These are phyloP conservation scores for Boulengeromyrus knoepffleri DNA, from an alignment of 2,113 vertebrate genomes.

Conservation along the genomic window DNA sequence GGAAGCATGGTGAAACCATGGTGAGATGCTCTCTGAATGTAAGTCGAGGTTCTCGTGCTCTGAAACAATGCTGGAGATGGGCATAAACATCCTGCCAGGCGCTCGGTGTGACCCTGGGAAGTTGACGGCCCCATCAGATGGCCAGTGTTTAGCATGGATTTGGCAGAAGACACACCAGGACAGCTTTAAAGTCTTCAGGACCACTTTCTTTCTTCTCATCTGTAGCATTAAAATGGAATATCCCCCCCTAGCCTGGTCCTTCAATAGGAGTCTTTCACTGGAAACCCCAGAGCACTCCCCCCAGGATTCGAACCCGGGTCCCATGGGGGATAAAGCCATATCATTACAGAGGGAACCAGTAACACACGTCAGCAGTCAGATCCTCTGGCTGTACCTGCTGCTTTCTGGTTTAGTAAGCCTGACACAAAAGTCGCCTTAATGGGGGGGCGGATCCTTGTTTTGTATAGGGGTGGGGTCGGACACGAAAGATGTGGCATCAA, in stretches of 20 bases:
- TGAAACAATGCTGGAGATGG: not conserved
- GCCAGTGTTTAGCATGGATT: not conserved
- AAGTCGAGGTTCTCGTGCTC: not conserved
- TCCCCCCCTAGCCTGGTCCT: not conserved
- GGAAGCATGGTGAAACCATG: not conserved
- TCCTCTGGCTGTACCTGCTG: not conserved
- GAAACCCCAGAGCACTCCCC: not conserved
- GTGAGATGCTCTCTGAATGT: not conserved
- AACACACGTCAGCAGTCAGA: not conserved
- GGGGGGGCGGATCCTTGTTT: not conserved
- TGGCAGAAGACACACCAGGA: not conserved
- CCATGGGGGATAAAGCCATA: not conserved
- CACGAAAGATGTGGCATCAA: not conserved
- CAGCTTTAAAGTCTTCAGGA: not conserved
- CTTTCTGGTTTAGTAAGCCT: conserved; percentile 15
- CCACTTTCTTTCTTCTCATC: not conserved
- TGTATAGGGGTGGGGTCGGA: not conserved
- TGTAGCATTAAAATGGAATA: not conserved
- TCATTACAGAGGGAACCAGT: not conserved
- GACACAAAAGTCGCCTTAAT: conserved; percentile 4
- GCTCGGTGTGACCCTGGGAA: not conserved
- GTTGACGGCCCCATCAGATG: not conserved
- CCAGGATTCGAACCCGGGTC: not conserved
- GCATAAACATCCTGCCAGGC: not conserved
- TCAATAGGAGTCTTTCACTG: not conserved